Conservation (phyloP, 2,888 invertebrate species). For the Trachelus iudaicus region DNA sequence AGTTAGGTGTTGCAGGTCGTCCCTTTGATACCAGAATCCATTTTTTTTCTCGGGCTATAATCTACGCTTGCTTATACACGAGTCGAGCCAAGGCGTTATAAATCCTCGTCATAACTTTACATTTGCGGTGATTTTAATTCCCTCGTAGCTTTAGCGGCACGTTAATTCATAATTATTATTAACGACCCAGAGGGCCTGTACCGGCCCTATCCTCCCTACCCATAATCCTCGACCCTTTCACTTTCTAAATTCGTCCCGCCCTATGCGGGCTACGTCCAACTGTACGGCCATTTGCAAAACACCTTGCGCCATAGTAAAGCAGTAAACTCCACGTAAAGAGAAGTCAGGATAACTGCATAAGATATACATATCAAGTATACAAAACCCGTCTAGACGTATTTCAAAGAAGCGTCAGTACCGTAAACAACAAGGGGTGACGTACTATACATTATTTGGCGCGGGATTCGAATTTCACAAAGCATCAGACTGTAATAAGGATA, state of each 20-base stretch:
- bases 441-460: not conserved
- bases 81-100: conserved; percentile 38
- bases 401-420: not conserved
- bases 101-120: conserved; percentile 60
- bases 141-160: conserved; percentile 50
- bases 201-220: conserved; percentile 9
- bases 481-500: not conserved
- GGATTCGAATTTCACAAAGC: not conserved
- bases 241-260: not conserved
- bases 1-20: not conserved
- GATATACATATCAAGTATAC: not conserved
- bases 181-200: conserved; percentile 48
- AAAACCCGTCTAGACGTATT: not conserved
- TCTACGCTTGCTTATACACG: conserved; percentile 14
- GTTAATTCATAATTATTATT: conserved; percentile 64
- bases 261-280: not conserved
- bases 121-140: conserved; percentile 62
- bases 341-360: not conserved
- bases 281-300: not conserved
- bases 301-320: not conserved
- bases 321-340: not conserved
- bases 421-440: not conserved
- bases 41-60: conserved; percentile 13
- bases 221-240: not conserved
- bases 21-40: not conserved